Percentiles rank a stretch among this genome's conserved stretches.
These are phyloP conservation scores for Cygnus buccinator DNA, from an alignment of 2,113 vertebrate species.

Conservation along the genomic window DNA sequence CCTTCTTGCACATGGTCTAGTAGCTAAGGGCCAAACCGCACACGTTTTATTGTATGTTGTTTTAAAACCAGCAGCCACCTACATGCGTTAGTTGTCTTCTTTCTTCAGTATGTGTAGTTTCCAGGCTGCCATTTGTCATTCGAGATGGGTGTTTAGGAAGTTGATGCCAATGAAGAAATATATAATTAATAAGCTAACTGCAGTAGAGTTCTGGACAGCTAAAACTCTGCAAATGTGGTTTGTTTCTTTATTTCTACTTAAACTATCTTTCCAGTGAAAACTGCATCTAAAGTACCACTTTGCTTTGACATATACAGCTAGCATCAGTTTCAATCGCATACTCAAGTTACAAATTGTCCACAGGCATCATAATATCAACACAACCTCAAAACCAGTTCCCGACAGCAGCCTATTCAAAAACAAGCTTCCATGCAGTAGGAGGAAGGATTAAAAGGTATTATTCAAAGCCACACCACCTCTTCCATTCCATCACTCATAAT, in stretches of 20 bases:
- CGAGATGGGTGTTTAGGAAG: background rate
- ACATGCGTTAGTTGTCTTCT: background rate
- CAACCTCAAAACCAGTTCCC: background rate
- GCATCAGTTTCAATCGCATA: background rate
- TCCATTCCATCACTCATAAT: background rate
- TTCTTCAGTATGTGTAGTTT: background rate
- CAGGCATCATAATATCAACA: background rate
- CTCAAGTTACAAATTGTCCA: background rate
- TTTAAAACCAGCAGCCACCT: background rate
- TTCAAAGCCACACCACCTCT: background rate
- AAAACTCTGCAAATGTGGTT: background rate
- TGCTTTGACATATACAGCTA: background rate
- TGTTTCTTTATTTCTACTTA: background rate
- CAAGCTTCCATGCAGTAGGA: background rate
- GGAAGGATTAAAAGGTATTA: background rate
- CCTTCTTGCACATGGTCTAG: background rate
- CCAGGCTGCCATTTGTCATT: background rate
- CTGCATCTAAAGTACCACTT: background rate
- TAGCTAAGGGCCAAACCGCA: background rate
- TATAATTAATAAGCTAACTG: background rate
- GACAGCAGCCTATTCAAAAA: background rate
- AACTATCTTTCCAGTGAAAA: background rate
- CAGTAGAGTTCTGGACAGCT: background rate
- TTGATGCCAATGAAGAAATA: background rate
- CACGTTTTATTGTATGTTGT: background rate